phyloP scores from a whole-genome alignment of 2,797 vertebrate genomes.

The Triplophysa yarkandensis region DNA sequence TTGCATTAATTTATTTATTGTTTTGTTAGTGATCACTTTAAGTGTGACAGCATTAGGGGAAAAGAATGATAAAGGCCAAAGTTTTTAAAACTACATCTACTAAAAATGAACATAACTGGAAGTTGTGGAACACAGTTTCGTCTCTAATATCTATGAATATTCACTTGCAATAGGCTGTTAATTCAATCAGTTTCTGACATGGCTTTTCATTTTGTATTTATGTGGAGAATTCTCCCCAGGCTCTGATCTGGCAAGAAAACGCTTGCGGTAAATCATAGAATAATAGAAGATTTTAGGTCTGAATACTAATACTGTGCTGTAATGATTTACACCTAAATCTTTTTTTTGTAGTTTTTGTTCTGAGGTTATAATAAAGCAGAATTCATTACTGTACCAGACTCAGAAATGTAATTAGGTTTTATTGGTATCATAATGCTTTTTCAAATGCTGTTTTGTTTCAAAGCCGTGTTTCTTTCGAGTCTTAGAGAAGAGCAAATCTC shows the following conservation, averaged over 20 bases:
- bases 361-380: slow-evolving; percentile 37
- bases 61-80: slow-evolving; percentile 15
- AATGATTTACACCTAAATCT: slow-evolving; percentile 37
- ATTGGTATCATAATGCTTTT: background rate
- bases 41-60: slow-evolving; percentile 12
- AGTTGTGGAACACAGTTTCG: slow-evolving; percentile 5
- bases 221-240: slow-evolving; percentile 33
- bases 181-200: slow-evolving; percentile 40
- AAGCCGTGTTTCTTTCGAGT: background rate
- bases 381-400: background rate
- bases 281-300: slow-evolving; percentile 40
- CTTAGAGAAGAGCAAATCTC: background rate
- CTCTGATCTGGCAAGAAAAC: slow-evolving; percentile 32
- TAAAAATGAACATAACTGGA: slow-evolving; percentile 12
- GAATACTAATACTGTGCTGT: slow-evolving; percentile 28
- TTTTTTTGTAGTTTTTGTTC: slow-evolving; percentile 13
- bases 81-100: slow-evolving; percentile 3
- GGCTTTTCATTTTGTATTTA: slow-evolving; percentile 43
- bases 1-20: too few relatives aligned
- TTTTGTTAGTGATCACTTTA: too few relatives aligned
- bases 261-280: slow-evolving; percentile 36
- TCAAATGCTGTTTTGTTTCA: background rate
- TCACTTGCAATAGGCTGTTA: slow-evolving; percentile 37
- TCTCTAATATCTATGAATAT: slow-evolving; percentile 26
- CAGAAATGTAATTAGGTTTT: background rate